Base-by-base conservation (phyloP, 2,113 vertebrate genomes). In the Papio anubis region DNA sequence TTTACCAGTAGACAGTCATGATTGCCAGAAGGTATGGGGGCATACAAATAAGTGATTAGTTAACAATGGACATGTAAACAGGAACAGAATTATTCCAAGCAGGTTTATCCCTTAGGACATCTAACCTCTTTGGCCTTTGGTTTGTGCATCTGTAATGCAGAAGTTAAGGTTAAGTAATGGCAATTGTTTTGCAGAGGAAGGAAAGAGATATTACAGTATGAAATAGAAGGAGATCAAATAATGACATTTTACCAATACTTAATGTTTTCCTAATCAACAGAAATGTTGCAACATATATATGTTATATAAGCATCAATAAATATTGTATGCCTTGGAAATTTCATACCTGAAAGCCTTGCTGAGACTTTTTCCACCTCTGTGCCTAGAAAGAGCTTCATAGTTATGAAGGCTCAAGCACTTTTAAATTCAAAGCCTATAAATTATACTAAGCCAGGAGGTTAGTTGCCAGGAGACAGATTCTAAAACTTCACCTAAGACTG, bases 1-100 rank as follows among this genome's bases (percentile, higher is more conserved):
- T 94, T 95, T 93, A 90, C 93, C 87, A 87, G 38, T 72, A 78
- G 86, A 84, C 79, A 93, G 38, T 97, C 61, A 95, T 90, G 97
- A 88, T 85, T 90, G 87, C 92, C 73, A 25, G 40, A 96, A 92
- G 83, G 59, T 8, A 40, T 32, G 5, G 38, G 61, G 23, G 16
- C 45, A 70, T 2, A 76, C 6, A 96, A 91, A 94, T 68, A 90
- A 93, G 82, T 57, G 92, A 50, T 82, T 66, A 61, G 64, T 50
- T 92, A 76, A 96, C 61, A 61, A 68, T 78, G 61, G 75, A 86
- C 70, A 93, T 17, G 48, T 73, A 90, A 97, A 94, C 78, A 90
- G 64, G 52, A 81, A 83, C 0, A 64, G 52, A 85, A 95, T 92
- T 83, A 45, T 59, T 66, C 64, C 52, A 72, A 64, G 55, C 21